These are phyloP conservation scores for Sylvilagus bachmani DNA, from an alignment of 2,113 vertebrate species.

Conservation along the genomic window DNA sequence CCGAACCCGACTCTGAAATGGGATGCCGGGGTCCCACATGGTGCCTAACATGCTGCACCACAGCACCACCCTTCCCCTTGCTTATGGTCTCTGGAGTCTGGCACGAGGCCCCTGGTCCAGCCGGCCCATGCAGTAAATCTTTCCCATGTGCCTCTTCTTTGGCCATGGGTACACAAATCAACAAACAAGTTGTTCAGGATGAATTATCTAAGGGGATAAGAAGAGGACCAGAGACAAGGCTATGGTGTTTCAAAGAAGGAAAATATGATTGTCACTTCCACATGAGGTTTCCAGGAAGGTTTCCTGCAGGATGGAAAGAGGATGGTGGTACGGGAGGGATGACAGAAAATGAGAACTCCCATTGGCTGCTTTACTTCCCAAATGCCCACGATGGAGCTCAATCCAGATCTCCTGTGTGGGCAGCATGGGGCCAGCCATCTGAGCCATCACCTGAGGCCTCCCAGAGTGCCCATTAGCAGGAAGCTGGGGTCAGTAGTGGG, in stretches of 20 bases:
- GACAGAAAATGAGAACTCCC: too few species aligned
- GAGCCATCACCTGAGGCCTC: too few species aligned
- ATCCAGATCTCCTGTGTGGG: too few species aligned
- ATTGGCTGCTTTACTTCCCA: too few species aligned
- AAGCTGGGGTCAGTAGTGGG: too few species aligned
- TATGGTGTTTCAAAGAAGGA: not conserved
- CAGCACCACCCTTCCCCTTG: not conserved
- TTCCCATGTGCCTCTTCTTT: not conserved
- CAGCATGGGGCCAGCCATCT: too few species aligned
- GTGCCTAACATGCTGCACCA: too few species aligned
- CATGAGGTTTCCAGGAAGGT: not conserved
- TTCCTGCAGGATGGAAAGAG: not conserved
- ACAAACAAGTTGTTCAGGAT: not conserved
- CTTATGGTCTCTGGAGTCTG: not conserved
- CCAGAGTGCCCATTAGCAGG: too few species aligned
- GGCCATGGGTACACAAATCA: not conserved
- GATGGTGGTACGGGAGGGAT: not conserved
- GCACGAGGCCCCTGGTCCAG: not conserved
- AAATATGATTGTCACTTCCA: not conserved
- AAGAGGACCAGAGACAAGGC: not conserved
- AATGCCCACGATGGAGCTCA: too few species aligned
- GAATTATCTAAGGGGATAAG: not conserved
- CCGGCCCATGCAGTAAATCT: not conserved
- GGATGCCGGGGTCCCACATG: too few species aligned
- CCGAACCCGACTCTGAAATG: too few species aligned